Percentiles rank a stretch among this genome's conserved stretches.
Evolutionary conservation across 2,888 invertebrate species (phyloP).

Genomic region (Gari tellinella): DNA sequence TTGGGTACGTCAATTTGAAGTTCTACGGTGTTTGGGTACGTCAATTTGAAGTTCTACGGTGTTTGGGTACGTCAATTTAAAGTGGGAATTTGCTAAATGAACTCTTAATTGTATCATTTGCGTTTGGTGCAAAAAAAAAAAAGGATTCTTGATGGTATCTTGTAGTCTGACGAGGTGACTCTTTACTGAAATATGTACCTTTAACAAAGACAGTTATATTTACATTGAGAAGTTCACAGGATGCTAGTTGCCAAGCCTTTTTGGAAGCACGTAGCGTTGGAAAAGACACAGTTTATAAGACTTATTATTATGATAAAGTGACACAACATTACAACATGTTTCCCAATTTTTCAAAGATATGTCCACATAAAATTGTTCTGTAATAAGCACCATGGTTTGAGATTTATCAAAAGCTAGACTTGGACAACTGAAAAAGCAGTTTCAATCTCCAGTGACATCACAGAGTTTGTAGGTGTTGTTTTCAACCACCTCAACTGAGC

Average conservation of each 20-base stretch:
- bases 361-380: constrained; percentile 11
- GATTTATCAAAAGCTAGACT: constrained; percentile 3
- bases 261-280: constrained; percentile 3
- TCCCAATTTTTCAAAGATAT: constrained; percentile 24
- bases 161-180: too few relatives aligned
- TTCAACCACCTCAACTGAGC: not conserved
- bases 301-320: not conserved
- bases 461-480: not conserved
- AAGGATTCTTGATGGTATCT: not conserved
- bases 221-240: constrained; percentile 7
- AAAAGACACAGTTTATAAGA: not conserved
- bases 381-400: constrained; percentile 2
- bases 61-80: not conserved
- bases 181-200: constrained; percentile 1
- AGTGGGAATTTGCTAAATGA: constrained; percentile 3
- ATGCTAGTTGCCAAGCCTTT: constrained; percentile 9
- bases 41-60: too few relatives aligned
- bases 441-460: constrained; percentile 16
- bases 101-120: not conserved
- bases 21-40: too few relatives aligned
- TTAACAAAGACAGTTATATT: constrained; percentile 18
- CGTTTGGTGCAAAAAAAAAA: not conserved
- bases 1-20: too few relatives aligned
- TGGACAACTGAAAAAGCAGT: constrained; percentile 28
- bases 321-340: not conserved